phyloP scores from a whole-genome alignment of 2,888 invertebrate genomes.

The Pristionchus arcanus region DNA sequence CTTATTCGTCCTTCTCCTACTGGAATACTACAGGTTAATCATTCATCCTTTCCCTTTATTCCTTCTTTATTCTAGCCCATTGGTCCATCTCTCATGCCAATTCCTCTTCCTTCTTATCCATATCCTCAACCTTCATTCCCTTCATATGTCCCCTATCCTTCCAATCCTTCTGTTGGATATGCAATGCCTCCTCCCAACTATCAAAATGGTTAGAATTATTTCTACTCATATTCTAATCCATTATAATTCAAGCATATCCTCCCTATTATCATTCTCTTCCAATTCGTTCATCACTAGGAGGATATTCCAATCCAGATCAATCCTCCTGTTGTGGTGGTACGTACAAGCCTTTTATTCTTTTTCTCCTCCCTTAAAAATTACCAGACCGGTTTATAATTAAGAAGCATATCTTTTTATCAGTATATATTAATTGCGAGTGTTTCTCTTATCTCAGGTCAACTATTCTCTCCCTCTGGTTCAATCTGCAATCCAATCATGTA shows the following conservation, averaged over 20 bases:
- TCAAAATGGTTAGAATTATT: not conserved
- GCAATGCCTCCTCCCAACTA: not conserved
- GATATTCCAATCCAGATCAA: slow-evolving; percentile 2
- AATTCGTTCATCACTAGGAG: not conserved
- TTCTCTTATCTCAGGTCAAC: slow-evolving; percentile 16
- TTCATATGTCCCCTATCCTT: not conserved
- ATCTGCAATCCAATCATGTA: slow-evolving; percentile 38
- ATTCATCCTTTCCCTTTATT: not conserved
- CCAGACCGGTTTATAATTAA: too few species aligned
- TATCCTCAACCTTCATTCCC: slow-evolving; percentile 1
- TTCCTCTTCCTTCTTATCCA: slow-evolving; percentile 17
- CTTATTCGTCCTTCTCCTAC: not conserved
- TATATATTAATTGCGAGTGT: too few species aligned
- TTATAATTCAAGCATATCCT: not conserved
- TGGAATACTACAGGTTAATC: not conserved
- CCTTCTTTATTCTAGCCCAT: not conserved
- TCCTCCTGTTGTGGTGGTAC: slow-evolving; percentile 18
- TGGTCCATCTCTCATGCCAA: not conserved
- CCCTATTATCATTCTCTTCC: not conserved
- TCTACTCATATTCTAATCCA: not conserved
- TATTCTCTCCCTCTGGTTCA: slow-evolving; percentile 46
- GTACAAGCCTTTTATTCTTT: too few species aligned
- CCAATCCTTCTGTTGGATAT: not conserved
- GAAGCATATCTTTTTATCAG: too few species aligned
- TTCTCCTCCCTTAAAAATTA: not conserved